Evolutionary conservation across 2,888 invertebrate genomes (phyloP), one percentile per base, ranked within the genome.

Genomic region (Drosophila ezoana): DNA sequence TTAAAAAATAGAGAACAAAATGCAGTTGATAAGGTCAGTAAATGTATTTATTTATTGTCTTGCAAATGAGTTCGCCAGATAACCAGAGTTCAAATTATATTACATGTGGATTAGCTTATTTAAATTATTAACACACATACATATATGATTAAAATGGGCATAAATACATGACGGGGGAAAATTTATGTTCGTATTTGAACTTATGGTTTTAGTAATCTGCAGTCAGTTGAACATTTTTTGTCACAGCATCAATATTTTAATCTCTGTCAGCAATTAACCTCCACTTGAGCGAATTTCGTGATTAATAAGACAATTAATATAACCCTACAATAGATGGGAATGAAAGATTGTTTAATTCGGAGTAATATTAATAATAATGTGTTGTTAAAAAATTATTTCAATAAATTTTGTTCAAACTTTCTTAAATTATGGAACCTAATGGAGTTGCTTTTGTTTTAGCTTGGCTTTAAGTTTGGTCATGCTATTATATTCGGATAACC

Each of bases 21-120:
- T 76, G 73, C 62, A 66, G 35, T 35, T 73, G 61, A 75, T 68
- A 78, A 63, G 75, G 72, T 72, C 59, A 71, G 65, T 72, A 35
- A 40, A 45, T 40, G 20, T 53, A 38, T 28, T 35, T 40, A 58
- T 38, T 45, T 49, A 37, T 62, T 53, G 35, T 40, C 23, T 6
- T 56, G 37, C 23, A 23, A 16, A 48, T 68, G 28, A 41, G 41
- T 18, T 61, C 37, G 28, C 37, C 61, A 48, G 65, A 75, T 75
- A 75, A 71, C 33, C 44, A 45, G 41, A 41, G 23, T 32, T 43
- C 45, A 51, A 56, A 18, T 49, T 35, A 28, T 54, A 44, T 33
- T 41, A 35, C 33, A 54, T 13, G 9, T 35, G 43, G n/a, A 44
- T 10, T 44, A 35, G 54, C 16, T 44, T 18, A 37, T 54, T 54